A percentile compares a stretch with the other conserved stretches of the same genome.
phyloP scores from a whole-genome alignment of 2,888 invertebrate genomes.

The Drosophila siamana region DNA sequence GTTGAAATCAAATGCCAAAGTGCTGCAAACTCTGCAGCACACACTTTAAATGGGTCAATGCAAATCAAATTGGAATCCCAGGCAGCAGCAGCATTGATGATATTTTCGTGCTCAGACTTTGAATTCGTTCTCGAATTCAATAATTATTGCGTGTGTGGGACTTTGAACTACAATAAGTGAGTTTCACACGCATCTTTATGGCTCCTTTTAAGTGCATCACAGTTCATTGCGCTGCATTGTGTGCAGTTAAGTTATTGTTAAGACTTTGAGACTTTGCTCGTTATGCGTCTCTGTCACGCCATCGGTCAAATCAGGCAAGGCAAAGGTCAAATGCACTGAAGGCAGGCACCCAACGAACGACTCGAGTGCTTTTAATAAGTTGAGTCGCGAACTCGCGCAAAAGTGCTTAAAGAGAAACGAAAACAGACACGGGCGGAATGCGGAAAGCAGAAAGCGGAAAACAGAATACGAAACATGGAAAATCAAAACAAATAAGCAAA shows the following conservation, averaged over 20 bases:
- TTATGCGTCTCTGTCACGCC: constrained; percentile 34
- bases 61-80: constrained; percentile 13
- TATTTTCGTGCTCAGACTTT: neutral
- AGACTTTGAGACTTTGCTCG: constrained; percentile 14
- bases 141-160: no score
- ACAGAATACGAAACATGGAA: constrained; percentile 50
- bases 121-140: neutral
- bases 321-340: constrained; percentile 52
- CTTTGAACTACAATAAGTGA: no score
- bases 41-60: constrained; percentile 43
- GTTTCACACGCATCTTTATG: neutral
- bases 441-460: no score
- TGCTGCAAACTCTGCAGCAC: constrained; percentile 17
- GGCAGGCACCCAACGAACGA: constrained; percentile 4
- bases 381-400: constrained; percentile 16
- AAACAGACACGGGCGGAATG: constrained; percentile 19
- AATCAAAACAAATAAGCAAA: constrained; percentile 76
- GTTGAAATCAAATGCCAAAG: constrained; percentile 35
- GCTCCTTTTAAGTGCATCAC: neutral
- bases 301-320: constrained; percentile 54
- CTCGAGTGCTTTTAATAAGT: neutral
- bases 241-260: neutral
- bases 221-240: neutral
- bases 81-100: no score
- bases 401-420: constrained; percentile 7